These are phyloP conservation scores for Emydura subglobosa DNA, from an alignment of 2,113 vertebrate genomes.

Conservation along the genomic window DNA sequence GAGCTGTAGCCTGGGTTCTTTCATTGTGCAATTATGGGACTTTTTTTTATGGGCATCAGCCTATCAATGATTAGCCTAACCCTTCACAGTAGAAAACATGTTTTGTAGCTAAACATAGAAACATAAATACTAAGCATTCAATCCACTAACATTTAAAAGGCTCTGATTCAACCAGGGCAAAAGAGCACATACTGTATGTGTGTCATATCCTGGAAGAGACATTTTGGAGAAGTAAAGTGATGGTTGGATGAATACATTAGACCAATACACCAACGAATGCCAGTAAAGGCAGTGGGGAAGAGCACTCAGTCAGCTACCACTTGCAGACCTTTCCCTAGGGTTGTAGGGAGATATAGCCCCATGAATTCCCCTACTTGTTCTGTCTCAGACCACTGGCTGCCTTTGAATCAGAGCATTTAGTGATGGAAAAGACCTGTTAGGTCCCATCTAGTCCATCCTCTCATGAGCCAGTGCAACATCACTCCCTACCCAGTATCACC, in stretches of 20 bases:
- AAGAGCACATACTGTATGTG: fast-evolving
- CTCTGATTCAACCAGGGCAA: neutral
- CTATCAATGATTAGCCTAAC: slow-evolving; percentile 46
- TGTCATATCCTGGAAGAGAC: neutral
- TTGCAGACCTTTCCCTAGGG: neutral
- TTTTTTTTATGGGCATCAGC: neutral
- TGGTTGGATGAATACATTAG: neutral
- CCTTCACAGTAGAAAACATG: slow-evolving; percentile 11
- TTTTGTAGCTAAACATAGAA: slow-evolving; percentile 46
- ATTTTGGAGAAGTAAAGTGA: neutral
- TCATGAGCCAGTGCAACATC: neutral
- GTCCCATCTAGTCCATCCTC: neutral
- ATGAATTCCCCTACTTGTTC: neutral
- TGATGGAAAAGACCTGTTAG: neutral
- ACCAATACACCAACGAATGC: neutral
- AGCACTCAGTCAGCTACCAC: neutral
- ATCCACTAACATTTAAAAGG: neutral
- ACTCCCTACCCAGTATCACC: neutral
- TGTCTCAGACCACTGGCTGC: neutral
- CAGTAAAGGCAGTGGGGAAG: neutral
- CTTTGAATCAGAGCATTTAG: neutral
- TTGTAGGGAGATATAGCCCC: neutral
- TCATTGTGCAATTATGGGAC: neutral
- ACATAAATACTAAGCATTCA: neutral
- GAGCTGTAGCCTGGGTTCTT: neutral